These are phyloP conservation scores for Cladorhizidae sp. DNA, from an alignment of 37 sponge, comb jelly and placozoan genomes.

Conservation along the genomic window DNA sequence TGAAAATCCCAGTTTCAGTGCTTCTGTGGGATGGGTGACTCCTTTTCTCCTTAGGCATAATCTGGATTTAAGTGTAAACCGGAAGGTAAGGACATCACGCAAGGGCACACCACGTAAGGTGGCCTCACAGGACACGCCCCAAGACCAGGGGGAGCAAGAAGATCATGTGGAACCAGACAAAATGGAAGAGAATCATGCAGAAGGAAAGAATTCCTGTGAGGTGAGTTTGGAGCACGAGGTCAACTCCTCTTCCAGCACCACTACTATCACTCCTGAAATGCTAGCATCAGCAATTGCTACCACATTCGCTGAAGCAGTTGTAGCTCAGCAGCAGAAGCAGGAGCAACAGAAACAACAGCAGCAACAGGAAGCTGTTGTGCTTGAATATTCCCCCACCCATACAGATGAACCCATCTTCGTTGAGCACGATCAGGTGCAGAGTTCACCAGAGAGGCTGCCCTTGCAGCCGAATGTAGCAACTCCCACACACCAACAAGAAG, in stretches of 20 bases:
- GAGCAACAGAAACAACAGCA: conserved; percentile 36
- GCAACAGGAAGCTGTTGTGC: conserved; percentile 50
- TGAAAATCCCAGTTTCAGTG: conserved; percentile 85
- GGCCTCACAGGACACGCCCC: not conserved
- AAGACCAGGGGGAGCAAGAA: not conserved
- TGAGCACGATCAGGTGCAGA: conserved; percentile 51
- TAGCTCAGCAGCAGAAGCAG: conserved; percentile 14
- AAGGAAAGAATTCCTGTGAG: not conserved
- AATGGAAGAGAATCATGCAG: not conserved
- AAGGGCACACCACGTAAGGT: conserved; percentile 22
- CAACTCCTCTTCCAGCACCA: not conserved
- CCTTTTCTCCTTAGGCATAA: conserved; percentile 82
- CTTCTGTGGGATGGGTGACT: conserved; percentile 82
- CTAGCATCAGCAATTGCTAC: conserved; percentile 21
- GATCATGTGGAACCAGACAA: not conserved
- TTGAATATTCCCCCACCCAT: conserved; percentile 62
- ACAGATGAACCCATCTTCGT: not conserved
- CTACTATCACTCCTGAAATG: conserved; percentile 14
- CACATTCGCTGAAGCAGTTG: conserved; percentile 2
- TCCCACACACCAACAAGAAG: conserved; percentile 34
- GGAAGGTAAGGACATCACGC: conserved; percentile 13
- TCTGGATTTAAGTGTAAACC: conserved; percentile 53
- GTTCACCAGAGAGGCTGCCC: conserved; percentile 57
- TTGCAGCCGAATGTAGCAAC: conserved; percentile 74
- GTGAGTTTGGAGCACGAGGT: not conserved